Percentiles rank a stretch among this genome's conserved stretches.
Evolutionary conservation across 2,888 invertebrate species (phyloP).

Genomic region (Stramonita haemastoma): DNA sequence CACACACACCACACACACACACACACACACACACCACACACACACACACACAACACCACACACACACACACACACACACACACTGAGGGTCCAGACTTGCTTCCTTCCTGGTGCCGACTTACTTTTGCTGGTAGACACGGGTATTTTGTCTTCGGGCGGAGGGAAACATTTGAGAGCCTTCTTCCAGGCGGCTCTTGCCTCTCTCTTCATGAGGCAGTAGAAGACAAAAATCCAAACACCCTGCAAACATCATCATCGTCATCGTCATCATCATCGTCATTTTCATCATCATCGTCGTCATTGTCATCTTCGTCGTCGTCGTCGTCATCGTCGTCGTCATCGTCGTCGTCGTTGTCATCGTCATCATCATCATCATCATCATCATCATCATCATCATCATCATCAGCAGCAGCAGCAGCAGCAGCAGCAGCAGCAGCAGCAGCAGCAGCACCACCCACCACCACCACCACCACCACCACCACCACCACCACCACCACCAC

Average conservation of each 20-base stretch:
- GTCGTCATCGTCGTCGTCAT: not conserved
- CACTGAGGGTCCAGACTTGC: not conserved
- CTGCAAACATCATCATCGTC: constrained; percentile 51
- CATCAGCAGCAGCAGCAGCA: no score
- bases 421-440: not conserved
- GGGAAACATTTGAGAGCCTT: constrained; percentile 48
- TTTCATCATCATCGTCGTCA: not conserved
- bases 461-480: not conserved
- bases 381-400: not conserved
- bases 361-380: not conserved
- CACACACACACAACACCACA: not conserved
- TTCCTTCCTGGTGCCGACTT: not conserved
- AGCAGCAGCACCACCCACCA: no score
- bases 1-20: no score
- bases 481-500: not conserved
- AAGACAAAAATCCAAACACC: constrained; percentile 75
- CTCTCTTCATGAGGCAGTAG: constrained; percentile 70
- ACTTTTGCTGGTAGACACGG: constrained; percentile 51
- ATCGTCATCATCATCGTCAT: not conserved
- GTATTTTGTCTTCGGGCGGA: constrained; percentile 42
- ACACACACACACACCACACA: not conserved
- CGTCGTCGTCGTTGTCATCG: not conserved
- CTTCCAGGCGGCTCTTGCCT: constrained; percentile 62
- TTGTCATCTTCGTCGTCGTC: not conserved
- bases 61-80: not conserved